A percentile compares a stretch with the other conserved stretches of the same genome.
Conservation (phyloP, 1,140 invertebrate genomes). For the Neuroterus valhalla region DNA sequence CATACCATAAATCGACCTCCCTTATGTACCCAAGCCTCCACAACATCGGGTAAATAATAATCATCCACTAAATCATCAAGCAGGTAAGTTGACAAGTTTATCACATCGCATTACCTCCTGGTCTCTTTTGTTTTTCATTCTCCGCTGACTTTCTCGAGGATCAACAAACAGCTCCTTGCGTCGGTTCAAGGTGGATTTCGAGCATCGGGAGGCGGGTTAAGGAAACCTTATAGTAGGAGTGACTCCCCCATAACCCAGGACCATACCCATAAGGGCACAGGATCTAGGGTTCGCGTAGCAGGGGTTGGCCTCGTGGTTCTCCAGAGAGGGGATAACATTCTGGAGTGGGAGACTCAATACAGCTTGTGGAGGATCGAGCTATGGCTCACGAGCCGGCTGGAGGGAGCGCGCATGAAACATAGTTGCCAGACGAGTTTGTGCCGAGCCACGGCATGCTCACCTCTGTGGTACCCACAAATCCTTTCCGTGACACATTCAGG, state of each 20-base stretch:
- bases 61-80: neutral
- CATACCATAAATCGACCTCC: neutral
- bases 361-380: slow-evolving; percentile 39
- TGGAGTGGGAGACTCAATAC: slow-evolving; percentile 42
- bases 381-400: slow-evolving; percentile 34
- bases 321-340: slow-evolving; percentile 57
- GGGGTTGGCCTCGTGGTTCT: slow-evolving; percentile 68
- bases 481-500: slow-evolving; percentile 16
- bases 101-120: neutral
- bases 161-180: slow-evolving; percentile 35
- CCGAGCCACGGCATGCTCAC: slow-evolving; percentile 62
- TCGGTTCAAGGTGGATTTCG: slow-evolving; percentile 49
- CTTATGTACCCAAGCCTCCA: neutral
- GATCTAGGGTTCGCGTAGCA: slow-evolving; percentile 57
- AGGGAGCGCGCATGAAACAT: slow-evolving; percentile 47
- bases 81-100: slow-evolving; percentile 5
- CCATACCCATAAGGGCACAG: slow-evolving; percentile 60
- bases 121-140: slow-evolving; percentile 37
- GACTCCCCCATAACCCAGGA: slow-evolving; percentile 63
- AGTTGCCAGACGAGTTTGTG: slow-evolving; percentile 72
- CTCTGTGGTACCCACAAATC: slow-evolving; percentile 48
- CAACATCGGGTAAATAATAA: neutral
- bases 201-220: slow-evolving; percentile 64
- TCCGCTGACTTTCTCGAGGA: slow-evolving; percentile 44
- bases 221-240: slow-evolving; percentile 66